These are phyloP conservation scores for Leptinotarsa undecemlineata DNA, from an alignment of 1,140 invertebrate genomes.

Conservation along the genomic window DNA sequence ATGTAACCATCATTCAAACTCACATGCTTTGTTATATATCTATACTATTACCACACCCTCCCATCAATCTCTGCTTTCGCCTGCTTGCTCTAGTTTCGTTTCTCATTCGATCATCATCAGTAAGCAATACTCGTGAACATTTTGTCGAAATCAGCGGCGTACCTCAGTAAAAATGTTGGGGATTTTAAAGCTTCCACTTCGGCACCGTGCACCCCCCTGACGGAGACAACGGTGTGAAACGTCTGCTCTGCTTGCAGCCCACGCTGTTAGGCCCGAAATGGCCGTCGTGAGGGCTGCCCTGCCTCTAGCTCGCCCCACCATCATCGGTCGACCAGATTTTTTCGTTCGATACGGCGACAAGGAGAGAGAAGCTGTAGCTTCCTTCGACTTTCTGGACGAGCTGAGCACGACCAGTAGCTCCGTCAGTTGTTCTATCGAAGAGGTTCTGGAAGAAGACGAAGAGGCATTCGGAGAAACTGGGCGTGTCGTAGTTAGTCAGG, in stretches of 20 bases:
- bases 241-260: constrained; percentile 57
- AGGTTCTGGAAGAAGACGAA: constrained; percentile 36
- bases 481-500: constrained; percentile 32
- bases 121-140: constrained; percentile 12
- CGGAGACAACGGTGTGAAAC: constrained; percentile 52
- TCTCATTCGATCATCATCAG: constrained; percentile 9
- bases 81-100: neutral
- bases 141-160: constrained; percentile 4
- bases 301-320: constrained; percentile 61
- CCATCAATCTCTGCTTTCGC: neutral
- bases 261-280: constrained; percentile 62
- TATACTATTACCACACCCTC: neutral
- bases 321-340: constrained; percentile 74
- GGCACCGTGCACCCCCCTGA: constrained; percentile 56
- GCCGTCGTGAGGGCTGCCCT: constrained; percentile 57
- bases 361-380: constrained; percentile 74
- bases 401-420: constrained; percentile 60
- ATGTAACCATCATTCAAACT: too few relatives aligned
- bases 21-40: too few relatives aligned
- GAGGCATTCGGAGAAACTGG: constrained; percentile 18
- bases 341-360: constrained; percentile 77
- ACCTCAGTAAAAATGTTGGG: constrained; percentile 53
- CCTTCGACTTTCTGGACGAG: constrained; percentile 78
- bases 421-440: constrained; percentile 58
- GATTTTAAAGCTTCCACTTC: constrained; percentile 54